Conservation (phyloP, 2,797 vertebrate species). For the Halcyon badia region DNA sequence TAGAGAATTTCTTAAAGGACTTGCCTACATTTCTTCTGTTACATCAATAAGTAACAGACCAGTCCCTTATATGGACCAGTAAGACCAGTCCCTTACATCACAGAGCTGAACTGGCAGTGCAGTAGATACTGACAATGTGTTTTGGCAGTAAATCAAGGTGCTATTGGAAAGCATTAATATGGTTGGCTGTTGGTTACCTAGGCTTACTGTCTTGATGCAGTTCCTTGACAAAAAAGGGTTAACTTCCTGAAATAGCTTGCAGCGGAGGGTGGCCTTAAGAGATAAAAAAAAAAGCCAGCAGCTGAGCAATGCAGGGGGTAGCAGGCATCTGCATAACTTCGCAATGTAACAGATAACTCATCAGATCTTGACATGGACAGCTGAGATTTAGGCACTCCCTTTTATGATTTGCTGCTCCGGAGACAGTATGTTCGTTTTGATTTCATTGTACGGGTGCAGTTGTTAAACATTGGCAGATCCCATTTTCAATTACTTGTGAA, state of each 20-base stretch:
- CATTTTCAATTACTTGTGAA: background rate
- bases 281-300: background rate
- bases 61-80: too few species aligned
- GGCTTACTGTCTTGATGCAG: background rate
- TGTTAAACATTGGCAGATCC: background rate
- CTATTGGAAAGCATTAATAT: background rate
- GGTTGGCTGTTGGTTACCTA: background rate
- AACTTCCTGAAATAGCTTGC: background rate
- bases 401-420: background rate
- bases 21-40: background rate
- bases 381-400: background rate
- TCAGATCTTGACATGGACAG: background rate
- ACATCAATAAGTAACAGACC: background rate
- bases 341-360: background rate
- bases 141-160: background rate
- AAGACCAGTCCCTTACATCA: background rate
- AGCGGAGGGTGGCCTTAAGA: background rate
- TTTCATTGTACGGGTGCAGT: background rate
- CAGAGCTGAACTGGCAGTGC: background rate
- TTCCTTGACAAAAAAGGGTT: background rate
- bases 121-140: background rate
- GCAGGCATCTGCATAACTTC: background rate
- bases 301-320: slow-evolving; percentile 1
- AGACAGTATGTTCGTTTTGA: background rate
- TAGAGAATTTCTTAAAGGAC: background rate